Conservation (phyloP, 1,140 invertebrate genomes). For the Hylaeus anthracinus region DNA sequence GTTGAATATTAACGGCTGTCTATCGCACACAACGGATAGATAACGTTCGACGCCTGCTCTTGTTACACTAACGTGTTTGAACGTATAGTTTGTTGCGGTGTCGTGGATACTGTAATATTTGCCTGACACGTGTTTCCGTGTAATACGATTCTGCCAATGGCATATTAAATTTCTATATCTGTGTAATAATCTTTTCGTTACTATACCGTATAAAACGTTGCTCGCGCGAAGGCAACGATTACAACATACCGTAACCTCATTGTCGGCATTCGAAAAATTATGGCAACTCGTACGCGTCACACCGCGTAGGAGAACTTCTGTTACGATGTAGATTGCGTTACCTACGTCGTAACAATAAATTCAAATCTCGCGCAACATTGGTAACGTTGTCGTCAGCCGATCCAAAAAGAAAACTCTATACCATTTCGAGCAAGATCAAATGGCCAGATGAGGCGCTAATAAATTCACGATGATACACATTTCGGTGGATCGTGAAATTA, state of each 20-base stretch:
- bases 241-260: background rate
- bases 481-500: conserved; percentile 53
- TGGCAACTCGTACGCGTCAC: background rate
- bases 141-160: background rate
- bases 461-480: too few relatives aligned
- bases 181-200: background rate
- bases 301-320: background rate
- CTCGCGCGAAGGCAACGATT: background rate
- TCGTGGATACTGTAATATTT: background rate
- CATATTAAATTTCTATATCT: background rate
- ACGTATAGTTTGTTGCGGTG: background rate
- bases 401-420: too few relatives aligned
- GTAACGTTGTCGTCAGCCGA: conserved; percentile 4
- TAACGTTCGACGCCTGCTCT: conserved; percentile 1
- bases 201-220: too few relatives aligned
- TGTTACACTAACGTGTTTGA: background rate
- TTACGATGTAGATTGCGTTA: conserved; percentile 14
- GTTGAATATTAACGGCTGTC: conserved; percentile 15
- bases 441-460: too few relatives aligned
- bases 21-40: conserved; percentile 6
- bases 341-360: background rate
- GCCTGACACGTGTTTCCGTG: too few relatives aligned
- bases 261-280: background rate
- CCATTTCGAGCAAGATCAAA: too few relatives aligned
- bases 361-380: conserved; percentile 38